phyloP scores from a whole-genome alignment of 2,113 vertebrate genomes.

The Copsychus sechellarum region DNA sequence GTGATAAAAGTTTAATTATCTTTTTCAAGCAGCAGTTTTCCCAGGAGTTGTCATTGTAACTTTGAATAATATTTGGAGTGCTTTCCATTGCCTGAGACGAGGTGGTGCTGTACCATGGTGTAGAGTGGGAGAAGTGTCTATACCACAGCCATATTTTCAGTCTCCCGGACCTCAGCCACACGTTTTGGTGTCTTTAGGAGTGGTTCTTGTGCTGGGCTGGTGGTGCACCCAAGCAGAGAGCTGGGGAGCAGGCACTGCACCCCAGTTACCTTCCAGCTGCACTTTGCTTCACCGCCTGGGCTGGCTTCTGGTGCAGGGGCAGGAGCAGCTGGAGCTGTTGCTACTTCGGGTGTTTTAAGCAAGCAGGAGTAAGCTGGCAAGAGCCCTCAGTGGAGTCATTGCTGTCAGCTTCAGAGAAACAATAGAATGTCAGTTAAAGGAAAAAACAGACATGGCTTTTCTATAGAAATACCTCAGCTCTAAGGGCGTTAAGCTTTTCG shows the following conservation, averaged over 20 bases:
- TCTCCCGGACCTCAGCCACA: accelerated
- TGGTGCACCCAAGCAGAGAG: neutral
- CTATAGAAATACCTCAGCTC: neutral
- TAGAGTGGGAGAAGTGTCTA: neutral
- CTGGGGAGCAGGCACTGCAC: neutral
- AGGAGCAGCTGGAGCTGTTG: neutral
- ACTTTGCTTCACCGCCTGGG: neutral
- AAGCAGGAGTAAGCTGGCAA: neutral
- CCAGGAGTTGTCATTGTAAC: neutral
- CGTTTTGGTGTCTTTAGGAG: accelerated
- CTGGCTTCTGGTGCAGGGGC: neutral
- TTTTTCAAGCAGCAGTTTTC: neutral
- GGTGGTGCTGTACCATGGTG: neutral
- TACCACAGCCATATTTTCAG: neutral
- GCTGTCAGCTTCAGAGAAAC: neutral
- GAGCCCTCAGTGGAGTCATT: neutral
- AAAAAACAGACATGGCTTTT: neutral
- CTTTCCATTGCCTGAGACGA: neutral
- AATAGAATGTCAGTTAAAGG: neutral
- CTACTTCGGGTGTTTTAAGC: neutral
- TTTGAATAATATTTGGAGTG: neutral
- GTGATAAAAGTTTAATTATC: conserved; percentile 31
- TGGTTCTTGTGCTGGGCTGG: neutral
- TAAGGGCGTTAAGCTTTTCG: neutral
- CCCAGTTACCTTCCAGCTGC: neutral